Base-by-base conservation (phyloP, 2,888 invertebrate genomes). In the Metopia argyrocephala region DNA sequence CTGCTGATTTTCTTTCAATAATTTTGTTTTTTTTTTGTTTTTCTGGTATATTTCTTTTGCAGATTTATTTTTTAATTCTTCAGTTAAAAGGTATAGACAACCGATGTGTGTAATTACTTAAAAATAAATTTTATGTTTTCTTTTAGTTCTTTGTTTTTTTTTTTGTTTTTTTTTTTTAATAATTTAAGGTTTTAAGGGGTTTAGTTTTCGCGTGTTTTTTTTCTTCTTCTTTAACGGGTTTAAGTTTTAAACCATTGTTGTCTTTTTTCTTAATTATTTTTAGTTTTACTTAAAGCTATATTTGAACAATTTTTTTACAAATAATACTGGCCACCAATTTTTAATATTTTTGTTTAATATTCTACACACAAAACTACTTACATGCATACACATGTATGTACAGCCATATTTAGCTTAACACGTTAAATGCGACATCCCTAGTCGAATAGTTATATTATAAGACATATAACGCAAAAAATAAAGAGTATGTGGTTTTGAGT, bases 41-140 rank as follows among this genome's bases (percentile, higher is more conserved):
- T 56, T 27, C n/a, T 56, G 27, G n/a, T 48, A 56, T 2, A 52
- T 52, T 27, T n/a, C n/a, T n/a, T n/a, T n/a, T n/a, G n/a, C n/a
- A n/a, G n/a, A n/a, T n/a, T 56, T 27, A 18, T n/a, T 2, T 23
- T 54, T 23, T 9, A 23, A 15, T n/a, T n/a, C n/a, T n/a, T n/a
- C n/a, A n/a, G n/a, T n/a, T n/a, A 31, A 46, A 69, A 50, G 28
- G 5, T 54, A 62, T 45, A 57, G 54, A 74, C 76, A 80, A 70
- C 74, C 65, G 73, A 70, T 70, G 68, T 65, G 54, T 74, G 73
- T 81, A 76, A 76, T 78, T 78, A 76, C 69, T 76, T 73, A 48
- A 76, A 48, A 56, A 28, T 71, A 28, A 38, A 38, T 48, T 61
- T 28, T 45, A 5, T 21, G 57, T 48, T 57, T 38, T 6, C 20